Evolutionary conservation across 2,888 invertebrate genomes (phyloP).

Genomic region (Polydrusus tereticollis): DNA sequence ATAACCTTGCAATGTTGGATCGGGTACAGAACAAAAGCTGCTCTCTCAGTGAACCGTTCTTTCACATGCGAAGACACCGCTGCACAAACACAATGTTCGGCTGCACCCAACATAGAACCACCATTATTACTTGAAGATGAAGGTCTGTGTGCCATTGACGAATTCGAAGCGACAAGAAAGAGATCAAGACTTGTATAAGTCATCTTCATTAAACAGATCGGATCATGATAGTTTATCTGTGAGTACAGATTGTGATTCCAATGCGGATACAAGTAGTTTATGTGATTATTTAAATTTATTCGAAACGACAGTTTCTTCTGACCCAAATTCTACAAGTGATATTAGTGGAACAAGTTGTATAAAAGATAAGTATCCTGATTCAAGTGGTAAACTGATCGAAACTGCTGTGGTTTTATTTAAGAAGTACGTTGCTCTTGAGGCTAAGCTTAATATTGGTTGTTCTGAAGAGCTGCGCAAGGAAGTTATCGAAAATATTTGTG

Average conservation of each 20-base stretch:
- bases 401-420: slow-evolving; percentile 82
- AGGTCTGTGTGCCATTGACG: slow-evolving; percentile 63
- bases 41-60: neutral
- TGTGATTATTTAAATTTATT: slow-evolving; percentile 58
- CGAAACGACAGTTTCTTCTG: slow-evolving; percentile 51
- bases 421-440: slow-evolving; percentile 81
- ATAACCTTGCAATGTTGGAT: too few relatives aligned
- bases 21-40: neutral
- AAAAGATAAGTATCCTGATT: slow-evolving; percentile 17
- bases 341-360: slow-evolving; percentile 62
- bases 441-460: slow-evolving; percentile 72
- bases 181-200: slow-evolving; percentile 72
- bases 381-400: slow-evolving; percentile 64
- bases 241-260: slow-evolving; percentile 67
- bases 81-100: neutral
- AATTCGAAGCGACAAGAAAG: slow-evolving; percentile 40
- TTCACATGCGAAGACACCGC: neutral
- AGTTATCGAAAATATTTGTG: slow-evolving; percentile 77
- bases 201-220: slow-evolving; percentile 55
- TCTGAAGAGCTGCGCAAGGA: slow-evolving; percentile 72
- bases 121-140: slow-evolving; percentile 62
- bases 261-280: slow-evolving; percentile 64
- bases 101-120: slow-evolving; percentile 35
- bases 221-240: slow-evolving; percentile 67
- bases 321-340: slow-evolving; percentile 60